Percentiles rank a stretch among this genome's conserved stretches.
These are phyloP conservation scores for Squalus acanthias DNA, from an alignment of 2,797 vertebrate genomes.

Conservation along the genomic window DNA sequence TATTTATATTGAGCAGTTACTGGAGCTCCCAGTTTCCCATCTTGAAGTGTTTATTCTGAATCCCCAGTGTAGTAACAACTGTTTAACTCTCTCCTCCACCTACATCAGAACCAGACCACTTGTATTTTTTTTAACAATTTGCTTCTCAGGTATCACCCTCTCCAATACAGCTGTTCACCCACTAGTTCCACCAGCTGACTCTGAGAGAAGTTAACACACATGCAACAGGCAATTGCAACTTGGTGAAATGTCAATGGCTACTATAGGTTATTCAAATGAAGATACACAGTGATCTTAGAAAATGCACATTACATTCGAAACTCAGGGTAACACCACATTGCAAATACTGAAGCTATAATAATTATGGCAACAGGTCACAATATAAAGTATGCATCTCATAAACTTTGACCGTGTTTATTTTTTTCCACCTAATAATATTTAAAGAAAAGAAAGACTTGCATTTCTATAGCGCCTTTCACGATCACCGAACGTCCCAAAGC, in stretches of 20 bases:
- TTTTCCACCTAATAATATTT: background rate
- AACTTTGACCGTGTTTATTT: background rate
- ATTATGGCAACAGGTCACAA: conserved; percentile 4
- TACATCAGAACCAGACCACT: conserved; percentile 27
- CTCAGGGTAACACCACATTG: too few species aligned
- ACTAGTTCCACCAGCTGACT: background rate
- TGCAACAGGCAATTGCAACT: background rate
- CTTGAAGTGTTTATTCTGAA: conserved; percentile 37
- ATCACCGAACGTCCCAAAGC: background rate
- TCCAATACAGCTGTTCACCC: conserved; percentile 21
- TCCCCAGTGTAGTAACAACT: conserved; percentile 32
- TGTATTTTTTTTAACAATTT: conserved; percentile 26
- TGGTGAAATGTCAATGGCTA: background rate
- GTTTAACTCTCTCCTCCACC: background rate
- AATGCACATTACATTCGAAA: background rate
- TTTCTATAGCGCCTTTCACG: too few species aligned
- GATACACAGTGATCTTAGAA: background rate
- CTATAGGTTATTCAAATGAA: background rate
- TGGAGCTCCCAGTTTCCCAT: conserved; percentile 31
- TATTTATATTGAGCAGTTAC: conserved; percentile 26
- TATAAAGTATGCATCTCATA: background rate
- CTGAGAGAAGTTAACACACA: background rate
- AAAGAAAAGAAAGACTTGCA: background rate
- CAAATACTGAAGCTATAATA: background rate
- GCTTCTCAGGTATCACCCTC: conserved; percentile 23